A percentile compares a stretch with the other conserved stretches of the same genome.
Conservation (phyloP, 2,888 invertebrate genomes). For the Nomada fucata region DNA sequence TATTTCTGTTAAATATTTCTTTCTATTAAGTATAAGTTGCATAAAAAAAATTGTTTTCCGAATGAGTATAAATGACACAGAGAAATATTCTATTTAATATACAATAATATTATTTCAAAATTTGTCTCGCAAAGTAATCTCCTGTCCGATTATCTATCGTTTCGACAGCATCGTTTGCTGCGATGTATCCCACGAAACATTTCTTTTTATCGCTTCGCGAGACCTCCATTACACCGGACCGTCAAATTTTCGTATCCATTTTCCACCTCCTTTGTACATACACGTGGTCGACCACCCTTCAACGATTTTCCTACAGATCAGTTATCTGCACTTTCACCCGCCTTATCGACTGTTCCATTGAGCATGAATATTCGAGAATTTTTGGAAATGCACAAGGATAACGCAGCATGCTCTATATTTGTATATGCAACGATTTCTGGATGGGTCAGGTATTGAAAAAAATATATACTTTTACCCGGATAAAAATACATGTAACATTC, state of each 20-base stretch:
- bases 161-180: neutral
- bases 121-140: too few species aligned
- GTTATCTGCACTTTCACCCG: slow-evolving; percentile 2
- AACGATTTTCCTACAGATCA: slow-evolving; percentile 1
- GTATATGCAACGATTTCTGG: neutral
- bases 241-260: slow-evolving; percentile 23
- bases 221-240: slow-evolving; percentile 15
- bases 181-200: slow-evolving; percentile 14
- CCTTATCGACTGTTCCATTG: slow-evolving; percentile 1
- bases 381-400: too few species aligned
- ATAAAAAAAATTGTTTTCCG: too few species aligned
- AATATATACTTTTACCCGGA: too few species aligned
- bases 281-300: neutral
- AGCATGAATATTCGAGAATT: neutral
- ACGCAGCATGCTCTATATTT: neutral
- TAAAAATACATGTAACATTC: too few species aligned
- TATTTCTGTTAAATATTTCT: too few species aligned
- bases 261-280: neutral
- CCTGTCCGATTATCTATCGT: too few species aligned
- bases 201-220: slow-evolving; percentile 8
- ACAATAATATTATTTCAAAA: too few species aligned
- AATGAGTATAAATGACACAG: too few species aligned
- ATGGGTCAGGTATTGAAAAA: too few species aligned
- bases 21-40: too few species aligned
- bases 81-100: too few species aligned